A percentile compares a stretch with the other conserved stretches of the same genome.
Evolutionary conservation across 2,888 invertebrate species (phyloP).

Genomic region (Agrotis ipsilon): DNA sequence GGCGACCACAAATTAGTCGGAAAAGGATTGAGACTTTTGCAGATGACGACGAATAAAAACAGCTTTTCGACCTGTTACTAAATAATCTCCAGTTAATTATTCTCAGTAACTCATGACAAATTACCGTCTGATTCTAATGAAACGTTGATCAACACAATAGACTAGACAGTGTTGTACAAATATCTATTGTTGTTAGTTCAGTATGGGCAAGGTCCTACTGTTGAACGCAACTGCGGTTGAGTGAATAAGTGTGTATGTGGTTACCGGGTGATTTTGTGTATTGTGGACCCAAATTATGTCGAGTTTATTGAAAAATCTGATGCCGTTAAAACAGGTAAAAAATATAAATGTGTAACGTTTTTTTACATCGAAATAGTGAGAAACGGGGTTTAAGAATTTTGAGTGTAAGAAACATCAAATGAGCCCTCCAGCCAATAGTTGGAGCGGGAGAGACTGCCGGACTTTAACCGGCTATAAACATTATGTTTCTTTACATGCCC

Average conservation of each 20-base stretch:
- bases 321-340: slow-evolving; percentile 23
- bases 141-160: slow-evolving; percentile 9
- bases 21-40: neutral
- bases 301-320: neutral
- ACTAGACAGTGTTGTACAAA: slow-evolving; percentile 25
- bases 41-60: neutral
- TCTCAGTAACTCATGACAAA: slow-evolving; percentile 43
- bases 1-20: neutral
- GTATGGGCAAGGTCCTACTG: neutral
- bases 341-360: neutral
- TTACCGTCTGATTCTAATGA: slow-evolving; percentile 13
- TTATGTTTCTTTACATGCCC: too few species aligned
- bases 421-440: too few species aligned
- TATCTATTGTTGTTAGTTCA: slow-evolving; percentile 25
- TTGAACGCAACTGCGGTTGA: slow-evolving; percentile 3
- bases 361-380: too few species aligned
- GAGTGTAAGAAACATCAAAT: too few species aligned
- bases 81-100: slow-evolving; percentile 22
- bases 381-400: too few species aligned
- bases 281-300: slow-evolving; percentile 7
- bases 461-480: too few species aligned
- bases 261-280: neutral
- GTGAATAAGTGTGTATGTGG: slow-evolving; percentile 12
- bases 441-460: too few species aligned
- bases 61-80: neutral